phyloP scores from a whole-genome alignment of 2,888 invertebrate species.

The Drosophila affinis region DNA sequence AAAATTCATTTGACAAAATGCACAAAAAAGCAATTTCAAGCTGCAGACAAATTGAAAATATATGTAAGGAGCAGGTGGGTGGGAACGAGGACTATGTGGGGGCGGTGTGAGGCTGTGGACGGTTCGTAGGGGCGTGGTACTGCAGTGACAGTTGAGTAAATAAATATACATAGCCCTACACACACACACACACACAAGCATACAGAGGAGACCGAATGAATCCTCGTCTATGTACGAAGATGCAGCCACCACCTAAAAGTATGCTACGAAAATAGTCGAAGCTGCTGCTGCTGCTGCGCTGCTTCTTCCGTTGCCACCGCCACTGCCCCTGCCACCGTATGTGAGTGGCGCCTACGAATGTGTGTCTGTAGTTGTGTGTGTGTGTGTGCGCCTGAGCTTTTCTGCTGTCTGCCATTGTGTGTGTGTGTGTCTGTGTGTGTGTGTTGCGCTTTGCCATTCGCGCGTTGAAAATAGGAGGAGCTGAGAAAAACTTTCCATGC shows the following conservation, averaged over 20 bases:
- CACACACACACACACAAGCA: slow-evolving; percentile 17
- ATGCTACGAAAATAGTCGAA: slow-evolving; percentile 77
- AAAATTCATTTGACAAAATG: slow-evolving; percentile 81
- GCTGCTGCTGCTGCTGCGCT: slow-evolving; percentile 53
- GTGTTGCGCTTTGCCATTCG: slow-evolving; percentile 76
- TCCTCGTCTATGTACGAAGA: slow-evolving; percentile 57
- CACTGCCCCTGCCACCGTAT: slow-evolving; percentile 45
- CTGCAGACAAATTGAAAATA: slow-evolving; percentile 80
- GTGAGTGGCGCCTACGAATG: slow-evolving; percentile 65
- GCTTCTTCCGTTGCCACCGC: slow-evolving; percentile 6
- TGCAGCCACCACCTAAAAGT: slow-evolving; percentile 79
- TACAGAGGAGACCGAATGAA: slow-evolving; percentile 31
- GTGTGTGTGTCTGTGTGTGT: slow-evolving; percentile 43
- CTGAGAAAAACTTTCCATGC: slow-evolving; percentile 74
- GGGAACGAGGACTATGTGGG: not conserved
- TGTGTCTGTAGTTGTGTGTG: slow-evolving; percentile 37
- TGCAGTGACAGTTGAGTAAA: slow-evolving; percentile 75
- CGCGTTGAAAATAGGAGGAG: slow-evolving; percentile 82
- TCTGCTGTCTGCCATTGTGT: slow-evolving; percentile 19
- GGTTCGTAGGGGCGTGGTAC: slow-evolving; percentile 46
- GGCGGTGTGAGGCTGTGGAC: not conserved
- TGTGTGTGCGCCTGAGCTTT: slow-evolving; percentile 46
- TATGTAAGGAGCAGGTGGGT: slow-evolving; percentile 47
- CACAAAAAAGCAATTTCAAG: slow-evolving; percentile 80
- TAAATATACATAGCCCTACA: slow-evolving; percentile 51